Evolutionary conservation across 2,888 invertebrate species (phyloP).

Genomic region (Lithosia quadra): DNA sequence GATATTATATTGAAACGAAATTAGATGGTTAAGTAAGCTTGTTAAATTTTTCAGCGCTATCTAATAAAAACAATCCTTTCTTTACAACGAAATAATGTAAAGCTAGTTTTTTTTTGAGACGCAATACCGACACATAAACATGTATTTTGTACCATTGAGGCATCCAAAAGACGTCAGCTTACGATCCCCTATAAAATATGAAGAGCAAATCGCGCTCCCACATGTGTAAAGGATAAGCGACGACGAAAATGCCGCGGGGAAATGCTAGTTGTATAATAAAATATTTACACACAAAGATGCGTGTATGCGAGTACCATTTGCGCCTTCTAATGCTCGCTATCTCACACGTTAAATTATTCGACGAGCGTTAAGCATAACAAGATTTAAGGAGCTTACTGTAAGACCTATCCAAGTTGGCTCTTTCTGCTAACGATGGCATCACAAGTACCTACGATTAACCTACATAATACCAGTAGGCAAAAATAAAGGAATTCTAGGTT

Average conservation of each 20-base stretch:
- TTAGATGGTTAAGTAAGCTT: too few relatives aligned
- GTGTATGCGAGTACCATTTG: conserved; percentile 15
- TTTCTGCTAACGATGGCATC: neutral
- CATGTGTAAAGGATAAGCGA: conserved; percentile 23
- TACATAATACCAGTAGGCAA: neutral
- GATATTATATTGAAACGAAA: too few relatives aligned
- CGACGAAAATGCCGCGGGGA: conserved; percentile 23
- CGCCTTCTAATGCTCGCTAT: conserved; percentile 13
- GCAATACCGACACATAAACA: conserved; percentile 7
- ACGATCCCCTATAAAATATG: conserved; percentile 26
- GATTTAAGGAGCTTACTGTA: neutral
- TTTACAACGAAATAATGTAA: neutral
- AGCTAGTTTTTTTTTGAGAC: conserved; percentile 4
- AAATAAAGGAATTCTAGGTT: neutral
- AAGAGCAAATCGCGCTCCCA: conserved; percentile 23
- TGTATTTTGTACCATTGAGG: conserved; percentile 14
- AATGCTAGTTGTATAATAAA: conserved; percentile 23
- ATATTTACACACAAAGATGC: conserved; percentile 27
- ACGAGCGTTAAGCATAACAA: neutral
- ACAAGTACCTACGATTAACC: neutral
- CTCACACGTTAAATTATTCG: conserved; percentile 17
- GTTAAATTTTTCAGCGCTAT: neutral
- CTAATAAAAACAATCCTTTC: neutral
- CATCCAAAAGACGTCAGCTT: conserved; percentile 21
- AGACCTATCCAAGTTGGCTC: neutral